phyloP scores from a whole-genome alignment of 2,113 vertebrate genomes.

The Macrotus californicus region DNA sequence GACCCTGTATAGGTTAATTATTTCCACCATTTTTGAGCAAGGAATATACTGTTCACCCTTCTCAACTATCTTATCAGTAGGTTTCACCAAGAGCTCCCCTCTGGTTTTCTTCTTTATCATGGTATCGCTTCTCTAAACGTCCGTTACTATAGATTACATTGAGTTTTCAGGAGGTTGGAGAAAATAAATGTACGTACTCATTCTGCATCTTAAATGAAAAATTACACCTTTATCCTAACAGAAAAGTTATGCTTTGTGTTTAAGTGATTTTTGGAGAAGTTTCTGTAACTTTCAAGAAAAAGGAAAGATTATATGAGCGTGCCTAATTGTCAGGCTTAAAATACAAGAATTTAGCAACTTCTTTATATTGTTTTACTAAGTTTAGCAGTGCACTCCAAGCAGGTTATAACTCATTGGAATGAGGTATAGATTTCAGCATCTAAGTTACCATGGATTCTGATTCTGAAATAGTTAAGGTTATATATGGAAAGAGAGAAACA shows the following conservation, averaged over 20 bases:
- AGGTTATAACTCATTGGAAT: background rate
- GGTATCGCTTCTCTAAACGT: background rate
- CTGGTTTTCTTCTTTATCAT: background rate
- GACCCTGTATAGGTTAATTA: background rate
- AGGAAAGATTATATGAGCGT: background rate
- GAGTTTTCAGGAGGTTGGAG: background rate
- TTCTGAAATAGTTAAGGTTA: background rate
- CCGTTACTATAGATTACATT: background rate
- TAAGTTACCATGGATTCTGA: background rate
- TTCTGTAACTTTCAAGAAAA: background rate
- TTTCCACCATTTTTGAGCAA: background rate
- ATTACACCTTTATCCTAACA: background rate
- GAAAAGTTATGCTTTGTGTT: background rate
- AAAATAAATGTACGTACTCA: background rate
- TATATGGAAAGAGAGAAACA: background rate
- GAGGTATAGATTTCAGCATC: background rate
- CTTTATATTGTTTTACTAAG: background rate
- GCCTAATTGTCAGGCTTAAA: background rate
- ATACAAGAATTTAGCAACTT: background rate
- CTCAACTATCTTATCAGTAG: background rate
- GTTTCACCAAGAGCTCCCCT: background rate
- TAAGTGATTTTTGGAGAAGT: background rate
- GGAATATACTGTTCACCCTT: background rate
- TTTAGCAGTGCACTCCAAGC: background rate
- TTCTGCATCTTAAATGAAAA: background rate